These are phyloP conservation scores for Melanostoma mellinum DNA, from an alignment of 2,888 invertebrate genomes.

Conservation along the genomic window DNA sequence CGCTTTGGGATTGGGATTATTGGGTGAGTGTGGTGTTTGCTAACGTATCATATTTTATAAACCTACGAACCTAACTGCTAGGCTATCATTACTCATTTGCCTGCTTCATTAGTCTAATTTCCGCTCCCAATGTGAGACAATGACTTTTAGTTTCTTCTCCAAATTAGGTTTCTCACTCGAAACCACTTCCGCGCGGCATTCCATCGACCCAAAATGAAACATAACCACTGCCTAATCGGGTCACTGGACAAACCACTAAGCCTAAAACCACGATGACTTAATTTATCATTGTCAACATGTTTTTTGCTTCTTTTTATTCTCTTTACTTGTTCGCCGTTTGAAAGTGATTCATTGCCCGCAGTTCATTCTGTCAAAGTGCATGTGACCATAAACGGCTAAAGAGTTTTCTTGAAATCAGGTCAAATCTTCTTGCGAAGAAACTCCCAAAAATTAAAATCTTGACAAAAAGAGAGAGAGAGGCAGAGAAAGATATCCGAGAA, in stretches of 20 bases:
- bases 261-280: slow-evolving; percentile 20
- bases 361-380: no score
- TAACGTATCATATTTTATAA: not conserved
- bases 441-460: no score
- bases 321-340: not conserved
- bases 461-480: no score
- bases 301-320: not conserved
- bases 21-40: no score
- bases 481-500: no score
- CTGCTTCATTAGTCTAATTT: slow-evolving; percentile 4
- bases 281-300: slow-evolving; percentile 37
- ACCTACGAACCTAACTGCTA: not conserved
- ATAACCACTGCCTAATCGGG: slow-evolving; percentile 32
- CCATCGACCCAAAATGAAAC: not conserved
- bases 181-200: slow-evolving; percentile 23
- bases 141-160: slow-evolving; percentile 8
- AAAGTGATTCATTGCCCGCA: no score
- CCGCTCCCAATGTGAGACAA: not conserved
- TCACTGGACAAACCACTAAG: slow-evolving; percentile 22
- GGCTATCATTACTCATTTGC: not conserved
- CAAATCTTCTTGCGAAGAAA: no score
- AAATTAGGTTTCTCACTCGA: slow-evolving; percentile 17
- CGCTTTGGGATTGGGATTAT: no score
- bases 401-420: no score
- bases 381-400: no score